phyloP scores from a whole-genome alignment of 2,797 vertebrate genomes.

The Chelonia mydas region DNA sequence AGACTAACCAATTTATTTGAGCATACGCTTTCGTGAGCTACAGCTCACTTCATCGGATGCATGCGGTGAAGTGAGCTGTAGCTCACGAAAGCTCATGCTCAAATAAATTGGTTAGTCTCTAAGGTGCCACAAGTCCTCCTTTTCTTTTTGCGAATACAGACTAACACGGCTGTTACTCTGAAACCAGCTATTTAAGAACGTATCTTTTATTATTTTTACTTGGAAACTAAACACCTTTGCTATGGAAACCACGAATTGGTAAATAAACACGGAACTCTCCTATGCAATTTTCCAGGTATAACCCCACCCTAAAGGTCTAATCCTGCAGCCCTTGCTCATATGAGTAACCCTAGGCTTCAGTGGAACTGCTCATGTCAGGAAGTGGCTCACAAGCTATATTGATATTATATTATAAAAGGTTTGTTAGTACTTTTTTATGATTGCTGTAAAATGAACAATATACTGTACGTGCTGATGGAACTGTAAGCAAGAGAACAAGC shows the following conservation, averaged over 20 bases:
- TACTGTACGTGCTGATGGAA: neutral
- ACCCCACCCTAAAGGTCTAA: neutral
- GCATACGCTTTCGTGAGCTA: too few relatives aligned
- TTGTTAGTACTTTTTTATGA: neutral
- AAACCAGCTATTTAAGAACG: neutral
- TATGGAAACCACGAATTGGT: neutral
- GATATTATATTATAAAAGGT: neutral
- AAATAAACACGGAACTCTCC: neutral
- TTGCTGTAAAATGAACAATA: neutral
- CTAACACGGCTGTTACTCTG: too few relatives aligned
- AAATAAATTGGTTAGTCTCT: too few relatives aligned
- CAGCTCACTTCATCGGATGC: too few relatives aligned
- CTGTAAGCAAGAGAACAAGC: accelerated
- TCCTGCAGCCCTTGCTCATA: neutral
- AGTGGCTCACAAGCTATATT: neutral
- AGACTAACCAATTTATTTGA: too few relatives aligned
- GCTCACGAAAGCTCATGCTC: too few relatives aligned
- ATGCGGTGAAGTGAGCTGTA: too few relatives aligned
- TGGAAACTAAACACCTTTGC: neutral
- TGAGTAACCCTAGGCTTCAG: neutral
- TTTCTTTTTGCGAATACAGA: too few relatives aligned
- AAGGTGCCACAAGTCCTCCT: too few relatives aligned
- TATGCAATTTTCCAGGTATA: neutral
- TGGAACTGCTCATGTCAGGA: neutral
- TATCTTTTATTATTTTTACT: neutral